Conservation (phyloP, 2,113 vertebrate species). For the Rhineura floridana region DNA sequence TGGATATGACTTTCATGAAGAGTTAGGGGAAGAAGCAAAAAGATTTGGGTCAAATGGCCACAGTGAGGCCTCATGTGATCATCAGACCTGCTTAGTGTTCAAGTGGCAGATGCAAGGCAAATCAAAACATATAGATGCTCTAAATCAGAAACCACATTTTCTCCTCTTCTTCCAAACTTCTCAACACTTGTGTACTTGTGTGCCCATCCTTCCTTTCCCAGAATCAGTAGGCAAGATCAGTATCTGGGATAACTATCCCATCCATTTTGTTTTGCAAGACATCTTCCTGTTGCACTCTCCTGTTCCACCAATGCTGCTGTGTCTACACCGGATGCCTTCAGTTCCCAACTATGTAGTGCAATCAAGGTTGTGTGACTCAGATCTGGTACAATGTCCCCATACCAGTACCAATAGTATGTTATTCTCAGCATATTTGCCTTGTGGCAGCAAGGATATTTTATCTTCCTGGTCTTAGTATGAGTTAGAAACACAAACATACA, state of each 20-base stretch:
- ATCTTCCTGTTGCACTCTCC: background rate
- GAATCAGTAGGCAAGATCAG: background rate
- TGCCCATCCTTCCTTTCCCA: background rate
- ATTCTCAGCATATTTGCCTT: background rate
- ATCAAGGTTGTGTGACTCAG: background rate
- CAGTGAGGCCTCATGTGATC: background rate
- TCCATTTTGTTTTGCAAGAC: background rate
- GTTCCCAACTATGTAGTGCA: background rate
- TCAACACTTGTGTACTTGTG: background rate
- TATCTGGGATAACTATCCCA: background rate
- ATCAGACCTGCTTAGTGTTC: background rate
- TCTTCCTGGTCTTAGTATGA: background rate
- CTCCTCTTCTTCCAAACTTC: background rate
- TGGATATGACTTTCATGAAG: background rate
- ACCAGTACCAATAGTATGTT: background rate
- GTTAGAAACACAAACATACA: background rate
- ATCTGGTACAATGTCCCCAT: background rate
- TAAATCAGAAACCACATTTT: background rate
- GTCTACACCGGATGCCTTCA: background rate
- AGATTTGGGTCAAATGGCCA: background rate
- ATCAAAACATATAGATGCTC: background rate
- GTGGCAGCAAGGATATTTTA: background rate
- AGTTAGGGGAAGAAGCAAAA: background rate
- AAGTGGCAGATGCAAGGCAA: background rate
- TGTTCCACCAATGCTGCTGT: background rate